These are phyloP conservation scores for Trissolcus basalis DNA, from an alignment of 1,140 invertebrate species.

Conservation along the genomic window DNA sequence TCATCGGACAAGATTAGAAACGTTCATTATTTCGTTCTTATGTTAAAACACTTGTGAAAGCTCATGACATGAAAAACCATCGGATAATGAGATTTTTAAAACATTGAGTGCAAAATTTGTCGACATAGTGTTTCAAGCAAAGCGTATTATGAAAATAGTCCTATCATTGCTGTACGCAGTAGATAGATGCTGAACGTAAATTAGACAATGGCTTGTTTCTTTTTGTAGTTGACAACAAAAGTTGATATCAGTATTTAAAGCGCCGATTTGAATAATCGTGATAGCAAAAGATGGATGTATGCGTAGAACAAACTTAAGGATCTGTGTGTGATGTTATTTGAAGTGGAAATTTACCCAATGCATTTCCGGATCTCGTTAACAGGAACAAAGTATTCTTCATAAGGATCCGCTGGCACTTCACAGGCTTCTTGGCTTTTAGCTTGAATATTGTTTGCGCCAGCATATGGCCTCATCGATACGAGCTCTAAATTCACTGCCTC, in stretches of 20 bases:
- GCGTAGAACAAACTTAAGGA: no score
- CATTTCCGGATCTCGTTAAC: slow-evolving; percentile 89
- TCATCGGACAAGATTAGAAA: no score
- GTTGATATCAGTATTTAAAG: no score
- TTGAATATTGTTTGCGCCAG: slow-evolving; percentile 78
- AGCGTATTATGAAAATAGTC: slow-evolving; percentile 35
- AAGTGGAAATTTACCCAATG: slow-evolving; percentile 80
- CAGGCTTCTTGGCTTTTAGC: slow-evolving; percentile 84
- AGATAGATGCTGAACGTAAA: slow-evolving; percentile 53
- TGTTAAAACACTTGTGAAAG: slow-evolving; percentile 7
- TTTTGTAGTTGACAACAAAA: no score
- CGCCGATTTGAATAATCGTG: no score
- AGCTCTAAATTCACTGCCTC: slow-evolving; percentile 89
- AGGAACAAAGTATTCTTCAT: slow-evolving; percentile 89
- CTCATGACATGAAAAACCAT: slow-evolving; percentile 20
- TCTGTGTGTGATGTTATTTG: no score
- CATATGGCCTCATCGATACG: slow-evolving; percentile 84
- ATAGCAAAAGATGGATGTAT: no score
- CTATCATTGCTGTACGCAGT: slow-evolving; percentile 54
- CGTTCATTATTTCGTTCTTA: no score
- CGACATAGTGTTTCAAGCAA: slow-evolving; percentile 30
- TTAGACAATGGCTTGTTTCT: slow-evolving; percentile 50
- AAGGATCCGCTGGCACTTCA: slow-evolving; percentile 80
- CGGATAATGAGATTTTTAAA: slow-evolving; percentile 39
- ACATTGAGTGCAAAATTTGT: slow-evolving; percentile 38